These are phyloP conservation scores for Autographa gamma DNA, from an alignment of 2,888 invertebrate genomes.

Conservation along the genomic window DNA sequence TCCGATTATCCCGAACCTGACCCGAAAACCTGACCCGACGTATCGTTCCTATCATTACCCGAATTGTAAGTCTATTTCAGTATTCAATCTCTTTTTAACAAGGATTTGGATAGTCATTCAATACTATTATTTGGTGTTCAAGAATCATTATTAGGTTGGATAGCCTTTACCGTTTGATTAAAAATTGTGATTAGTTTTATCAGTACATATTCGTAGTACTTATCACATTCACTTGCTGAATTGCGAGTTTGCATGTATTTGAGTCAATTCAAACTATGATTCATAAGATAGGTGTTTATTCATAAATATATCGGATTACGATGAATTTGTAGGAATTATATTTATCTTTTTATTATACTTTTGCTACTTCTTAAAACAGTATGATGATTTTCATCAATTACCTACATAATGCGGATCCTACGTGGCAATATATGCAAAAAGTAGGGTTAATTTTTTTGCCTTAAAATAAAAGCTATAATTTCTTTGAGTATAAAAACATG, in stretches of 20 bases:
- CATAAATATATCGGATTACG: not conserved
- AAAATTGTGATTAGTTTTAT: not conserved
- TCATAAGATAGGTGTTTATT: not conserved
- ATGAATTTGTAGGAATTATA: not conserved
- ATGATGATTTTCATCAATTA: too few species aligned
- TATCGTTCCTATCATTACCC: too few species aligned
- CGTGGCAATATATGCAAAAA: not conserved
- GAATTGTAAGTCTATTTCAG: too few species aligned
- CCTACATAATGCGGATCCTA: too few species aligned
- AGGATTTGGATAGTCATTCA: not conserved
- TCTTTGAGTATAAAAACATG: not conserved
- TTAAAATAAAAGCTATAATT: not conserved
- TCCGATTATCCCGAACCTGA: too few species aligned
- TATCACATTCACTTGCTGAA: not conserved
- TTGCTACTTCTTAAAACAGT: not conserved
- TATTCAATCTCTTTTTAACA: too few species aligned
- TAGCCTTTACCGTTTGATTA: not conserved
- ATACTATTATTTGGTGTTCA: not conserved
- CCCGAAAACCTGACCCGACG: not conserved
- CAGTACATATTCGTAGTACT: not conserved
- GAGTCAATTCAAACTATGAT: not conserved
- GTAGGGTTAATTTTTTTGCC: not conserved
- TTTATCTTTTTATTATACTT: not conserved
- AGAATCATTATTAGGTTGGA: not conserved
- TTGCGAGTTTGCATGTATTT: not conserved